Conservation (phyloP, 2,113 vertebrate species). For the Pelusios castaneus region DNA sequence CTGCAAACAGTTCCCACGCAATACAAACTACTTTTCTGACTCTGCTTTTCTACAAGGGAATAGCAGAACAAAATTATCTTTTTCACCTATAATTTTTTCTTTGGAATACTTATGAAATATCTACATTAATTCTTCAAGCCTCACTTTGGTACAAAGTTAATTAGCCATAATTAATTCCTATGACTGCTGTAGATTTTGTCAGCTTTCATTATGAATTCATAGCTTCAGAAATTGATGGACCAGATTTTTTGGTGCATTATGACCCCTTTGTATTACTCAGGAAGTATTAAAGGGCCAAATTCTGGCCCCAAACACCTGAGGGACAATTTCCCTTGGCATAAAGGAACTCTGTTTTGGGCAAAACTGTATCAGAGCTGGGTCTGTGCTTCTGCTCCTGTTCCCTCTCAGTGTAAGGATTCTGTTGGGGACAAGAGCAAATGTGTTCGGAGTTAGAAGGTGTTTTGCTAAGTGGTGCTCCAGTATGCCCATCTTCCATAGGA, state of each 20-base stretch:
- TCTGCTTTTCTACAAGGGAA: background rate
- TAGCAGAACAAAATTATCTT: background rate
- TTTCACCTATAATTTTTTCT: background rate
- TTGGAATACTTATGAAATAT: background rate
- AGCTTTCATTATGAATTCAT: background rate
- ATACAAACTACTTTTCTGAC: background rate
- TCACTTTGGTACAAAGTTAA: background rate
- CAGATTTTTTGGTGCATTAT: background rate
- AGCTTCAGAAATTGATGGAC: background rate
- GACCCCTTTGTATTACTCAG: background rate
- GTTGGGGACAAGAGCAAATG: background rate
- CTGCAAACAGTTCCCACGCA: background rate
- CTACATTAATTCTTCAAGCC: background rate
- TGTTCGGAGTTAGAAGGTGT: background rate
- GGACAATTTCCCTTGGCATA: background rate
- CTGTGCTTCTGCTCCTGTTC: background rate
- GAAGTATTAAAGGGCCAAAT: background rate
- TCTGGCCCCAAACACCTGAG: background rate
- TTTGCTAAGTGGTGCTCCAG: background rate
- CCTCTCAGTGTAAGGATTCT: background rate
- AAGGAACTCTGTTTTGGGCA: background rate
- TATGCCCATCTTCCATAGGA: too few species aligned
- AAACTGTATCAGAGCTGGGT: background rate
- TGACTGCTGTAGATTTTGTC: background rate
- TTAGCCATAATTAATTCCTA: background rate